Evolutionary conservation across 2,888 invertebrate species (phyloP).

Genomic region (Neoaliturus tenellus): DNA sequence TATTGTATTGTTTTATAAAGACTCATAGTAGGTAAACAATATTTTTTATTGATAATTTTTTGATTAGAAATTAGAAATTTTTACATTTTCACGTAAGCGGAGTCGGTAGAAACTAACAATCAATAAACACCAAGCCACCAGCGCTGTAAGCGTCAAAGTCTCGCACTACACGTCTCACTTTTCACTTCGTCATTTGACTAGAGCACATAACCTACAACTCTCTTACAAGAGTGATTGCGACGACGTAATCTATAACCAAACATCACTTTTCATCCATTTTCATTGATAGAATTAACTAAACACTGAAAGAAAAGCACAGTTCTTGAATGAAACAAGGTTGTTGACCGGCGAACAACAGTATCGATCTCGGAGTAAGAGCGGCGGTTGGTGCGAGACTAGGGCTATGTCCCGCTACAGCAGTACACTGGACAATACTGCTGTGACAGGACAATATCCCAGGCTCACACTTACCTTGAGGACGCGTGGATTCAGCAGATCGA

Average conservation of each 20-base stretch:
- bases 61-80: too few relatives aligned
- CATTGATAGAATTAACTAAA: not conserved
- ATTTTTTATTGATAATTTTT: too few relatives aligned
- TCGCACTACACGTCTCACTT: slow-evolving; percentile 23
- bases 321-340: slow-evolving; percentile 19
- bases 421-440: slow-evolving; percentile 92
- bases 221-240: not conserved
- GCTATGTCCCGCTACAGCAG: slow-evolving; percentile 93
- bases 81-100: not conserved
- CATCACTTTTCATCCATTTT: not conserved
- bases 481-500: slow-evolving; percentile 72
- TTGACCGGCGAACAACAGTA: slow-evolving; percentile 27
- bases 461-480: slow-evolving; percentile 73
- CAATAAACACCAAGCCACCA: slow-evolving; percentile 32
- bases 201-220: slow-evolving; percentile 45
- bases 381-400: slow-evolving; percentile 59
- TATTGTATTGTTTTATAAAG: too few relatives aligned
- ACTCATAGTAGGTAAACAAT: too few relatives aligned
- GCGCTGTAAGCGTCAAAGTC: slow-evolving; percentile 20
- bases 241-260: not conserved
- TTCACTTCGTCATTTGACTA: not conserved
- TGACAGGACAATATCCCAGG: slow-evolving; percentile 98
- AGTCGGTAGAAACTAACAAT: slow-evolving; percentile 10
- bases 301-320: not conserved
- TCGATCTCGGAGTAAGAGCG: slow-evolving; percentile 41